These are phyloP conservation scores for Ranitomeya variabilis DNA, from an alignment of 2,113 vertebrate species.

Conservation along the genomic window DNA sequence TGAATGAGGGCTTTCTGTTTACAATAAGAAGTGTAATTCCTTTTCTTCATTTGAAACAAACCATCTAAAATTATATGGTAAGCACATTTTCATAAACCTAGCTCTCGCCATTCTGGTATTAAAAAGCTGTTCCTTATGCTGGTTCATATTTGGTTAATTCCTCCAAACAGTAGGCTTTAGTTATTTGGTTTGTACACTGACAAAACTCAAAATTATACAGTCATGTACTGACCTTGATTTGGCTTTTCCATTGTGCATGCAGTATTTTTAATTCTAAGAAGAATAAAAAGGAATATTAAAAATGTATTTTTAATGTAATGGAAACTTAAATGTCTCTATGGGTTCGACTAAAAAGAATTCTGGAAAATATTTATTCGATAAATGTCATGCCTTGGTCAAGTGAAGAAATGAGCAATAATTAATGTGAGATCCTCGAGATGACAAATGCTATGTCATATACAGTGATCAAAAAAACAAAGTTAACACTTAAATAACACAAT, in stretches of 20 bases:
- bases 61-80: too few relatives aligned
- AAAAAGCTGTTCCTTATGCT: not conserved
- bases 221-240: not conserved
- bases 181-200: not conserved
- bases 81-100: not conserved
- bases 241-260: not conserved
- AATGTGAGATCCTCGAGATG: not conserved
- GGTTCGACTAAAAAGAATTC: not conserved
- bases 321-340: not conserved
- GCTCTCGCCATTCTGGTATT: not conserved
- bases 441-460: not conserved
- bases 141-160: not conserved
- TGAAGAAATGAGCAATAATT: not conserved
- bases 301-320: slow-evolving; percentile 10
- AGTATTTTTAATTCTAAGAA: not conserved
- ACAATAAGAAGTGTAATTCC: too few relatives aligned
- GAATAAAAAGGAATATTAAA: not conserved
- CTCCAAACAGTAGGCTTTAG: not conserved
- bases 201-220: not conserved
- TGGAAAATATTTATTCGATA: not conserved
- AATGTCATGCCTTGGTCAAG: slow-evolving; percentile 3
- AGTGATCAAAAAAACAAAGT: too few relatives aligned
- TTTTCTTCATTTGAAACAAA: too few relatives aligned
- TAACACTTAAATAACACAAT: too few relatives aligned
- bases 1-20: too few relatives aligned